Evolutionary conservation across 1,140 invertebrate genomes (phyloP).

Genomic region (Gonioctena quinquepunctata): DNA sequence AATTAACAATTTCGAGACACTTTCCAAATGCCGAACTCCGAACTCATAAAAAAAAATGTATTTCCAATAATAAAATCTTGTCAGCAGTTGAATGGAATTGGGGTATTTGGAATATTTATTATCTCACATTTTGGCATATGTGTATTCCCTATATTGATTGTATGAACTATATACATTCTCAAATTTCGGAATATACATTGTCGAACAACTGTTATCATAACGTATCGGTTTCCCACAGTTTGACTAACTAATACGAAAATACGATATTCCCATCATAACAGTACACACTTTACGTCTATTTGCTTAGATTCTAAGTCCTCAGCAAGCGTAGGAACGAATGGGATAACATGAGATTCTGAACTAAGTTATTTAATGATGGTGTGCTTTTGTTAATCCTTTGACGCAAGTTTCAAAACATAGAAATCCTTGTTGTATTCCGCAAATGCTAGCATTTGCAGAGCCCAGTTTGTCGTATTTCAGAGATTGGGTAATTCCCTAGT

Average conservation of each 20-base stretch:
- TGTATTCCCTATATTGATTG: no score
- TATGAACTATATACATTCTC: no score
- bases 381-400: not conserved
- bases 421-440: constrained; percentile 9
- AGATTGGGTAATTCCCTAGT: not conserved
- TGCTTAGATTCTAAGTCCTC: not conserved
- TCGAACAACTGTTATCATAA: not conserved
- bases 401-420: constrained; percentile 6
- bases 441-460: not conserved
- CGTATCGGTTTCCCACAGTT: not conserved
- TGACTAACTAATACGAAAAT: not conserved
- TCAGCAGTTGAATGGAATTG: no score
- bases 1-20: no score
- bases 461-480: not conserved
- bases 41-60: no score
- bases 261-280: not conserved
- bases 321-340: not conserved
- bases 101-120: no score
- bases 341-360: constrained; percentile 8
- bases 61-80: no score
- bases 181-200: no score
- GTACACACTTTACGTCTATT: not conserved
- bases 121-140: no score
- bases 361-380: constrained; percentile 1
- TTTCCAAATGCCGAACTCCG: no score